Percentiles rank a stretch among this genome's conserved stretches.
Evolutionary conservation across 2,797 vertebrate genomes (phyloP).

Genomic region (Smutsia temminckii): DNA sequence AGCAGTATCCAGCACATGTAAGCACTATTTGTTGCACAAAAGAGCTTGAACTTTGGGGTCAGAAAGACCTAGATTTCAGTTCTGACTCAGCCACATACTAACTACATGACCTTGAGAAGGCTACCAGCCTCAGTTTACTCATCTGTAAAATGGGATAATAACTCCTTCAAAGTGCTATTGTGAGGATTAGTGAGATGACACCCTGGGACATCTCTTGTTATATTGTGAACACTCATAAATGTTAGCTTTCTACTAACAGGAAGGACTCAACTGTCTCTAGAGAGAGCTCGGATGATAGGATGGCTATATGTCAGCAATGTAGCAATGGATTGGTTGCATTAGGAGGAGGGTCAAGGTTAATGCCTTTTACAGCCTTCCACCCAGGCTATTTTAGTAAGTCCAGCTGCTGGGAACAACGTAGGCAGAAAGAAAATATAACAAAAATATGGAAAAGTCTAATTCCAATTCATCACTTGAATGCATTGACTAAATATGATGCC

Average conservation of each 20-base stretch:
- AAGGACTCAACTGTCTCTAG: background rate
- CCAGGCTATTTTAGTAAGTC: background rate
- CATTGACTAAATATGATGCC: background rate
- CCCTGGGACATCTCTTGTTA: background rate
- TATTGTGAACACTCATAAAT: background rate
- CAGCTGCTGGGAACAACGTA: background rate
- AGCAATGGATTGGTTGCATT: background rate
- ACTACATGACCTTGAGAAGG: background rate
- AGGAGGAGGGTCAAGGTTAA: background rate
- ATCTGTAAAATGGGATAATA: background rate
- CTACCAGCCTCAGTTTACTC: background rate
- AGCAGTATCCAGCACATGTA: background rate
- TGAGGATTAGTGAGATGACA: background rate
- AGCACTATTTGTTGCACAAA: background rate
- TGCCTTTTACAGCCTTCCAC: background rate
- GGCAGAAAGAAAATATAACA: background rate
- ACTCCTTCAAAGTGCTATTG: background rate
- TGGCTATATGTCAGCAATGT: background rate
- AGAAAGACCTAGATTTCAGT: background rate
- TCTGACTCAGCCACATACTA: background rate
- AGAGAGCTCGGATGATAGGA: background rate
- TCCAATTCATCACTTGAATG: constrained; percentile 11
- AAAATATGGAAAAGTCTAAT: background rate
- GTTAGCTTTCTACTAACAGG: background rate
- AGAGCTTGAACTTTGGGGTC: background rate